phyloP scores from a whole-genome alignment of 2,113 vertebrate species.

The Nyctereutes procyonoides region DNA sequence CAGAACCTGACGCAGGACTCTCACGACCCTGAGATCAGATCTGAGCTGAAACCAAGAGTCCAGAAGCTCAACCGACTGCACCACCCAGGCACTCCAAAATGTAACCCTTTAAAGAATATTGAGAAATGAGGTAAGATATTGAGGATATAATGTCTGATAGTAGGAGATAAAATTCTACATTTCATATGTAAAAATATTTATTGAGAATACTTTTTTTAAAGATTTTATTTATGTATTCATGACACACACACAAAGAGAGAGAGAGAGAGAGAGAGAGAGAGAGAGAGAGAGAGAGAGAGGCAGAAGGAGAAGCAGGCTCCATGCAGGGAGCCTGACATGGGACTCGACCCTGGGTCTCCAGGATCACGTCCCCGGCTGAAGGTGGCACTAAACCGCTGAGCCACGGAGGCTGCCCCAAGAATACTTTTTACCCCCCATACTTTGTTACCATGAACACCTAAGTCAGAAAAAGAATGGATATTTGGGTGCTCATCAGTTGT shows the following conservation, averaged over 20 bases:
- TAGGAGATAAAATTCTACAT: background rate
- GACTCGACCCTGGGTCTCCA: no score
- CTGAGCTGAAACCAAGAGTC: background rate
- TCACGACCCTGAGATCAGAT: background rate
- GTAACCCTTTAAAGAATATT: background rate
- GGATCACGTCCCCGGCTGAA: no score
- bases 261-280: no score
- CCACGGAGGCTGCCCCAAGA: no score
- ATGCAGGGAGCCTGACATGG: no score
- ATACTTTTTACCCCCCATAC: no score
- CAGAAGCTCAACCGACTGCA: background rate
- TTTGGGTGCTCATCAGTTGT: background rate
- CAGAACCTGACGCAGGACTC: fast-evolving
- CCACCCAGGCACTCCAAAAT: background rate
- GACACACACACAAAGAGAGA: no score
- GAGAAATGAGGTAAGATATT: background rate
- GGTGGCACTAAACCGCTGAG: no score
- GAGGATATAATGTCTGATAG: background rate
- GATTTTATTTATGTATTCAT: no score
- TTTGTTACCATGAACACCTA: background rate
- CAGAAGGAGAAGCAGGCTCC: no score
- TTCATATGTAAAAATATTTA: background rate
- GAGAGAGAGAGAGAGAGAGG: no score
- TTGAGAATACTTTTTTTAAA: background rate
- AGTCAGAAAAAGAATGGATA: background rate